phyloP scores from a whole-genome alignment of 1,140 invertebrate genomes.

The Drosophila ironensis region DNA sequence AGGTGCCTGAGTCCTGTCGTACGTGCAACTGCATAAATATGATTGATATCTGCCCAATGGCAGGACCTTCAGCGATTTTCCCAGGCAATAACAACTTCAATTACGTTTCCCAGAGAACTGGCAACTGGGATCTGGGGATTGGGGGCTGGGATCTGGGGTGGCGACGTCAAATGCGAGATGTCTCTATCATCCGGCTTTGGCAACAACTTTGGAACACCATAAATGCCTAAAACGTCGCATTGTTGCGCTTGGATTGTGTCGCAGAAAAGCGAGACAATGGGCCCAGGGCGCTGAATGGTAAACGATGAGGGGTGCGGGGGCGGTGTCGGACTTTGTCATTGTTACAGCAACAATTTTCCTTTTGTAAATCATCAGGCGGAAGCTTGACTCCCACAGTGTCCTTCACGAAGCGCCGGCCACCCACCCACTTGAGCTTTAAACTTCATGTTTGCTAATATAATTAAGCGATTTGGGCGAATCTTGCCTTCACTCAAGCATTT shows the following conservation, averaged over 20 bases:
- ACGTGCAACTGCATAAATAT: conserved; percentile 64
- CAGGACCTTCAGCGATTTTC: conserved; percentile 10
- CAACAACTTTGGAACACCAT: conserved; percentile 33
- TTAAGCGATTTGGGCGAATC: conserved; percentile 58
- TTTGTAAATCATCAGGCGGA: conserved; percentile 20
- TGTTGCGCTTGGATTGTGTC: conserved; percentile 54
- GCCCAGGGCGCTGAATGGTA: conserved; percentile 19
- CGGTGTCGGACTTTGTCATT: conserved; percentile 8
- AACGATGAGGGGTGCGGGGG: not conserved
- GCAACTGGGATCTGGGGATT: not conserved
- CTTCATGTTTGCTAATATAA: conserved; percentile 68
- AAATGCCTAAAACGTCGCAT: conserved; percentile 52
- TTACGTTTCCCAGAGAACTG: conserved; percentile 34
- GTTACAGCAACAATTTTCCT: conserved; percentile 46
- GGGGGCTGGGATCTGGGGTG: not conserved
- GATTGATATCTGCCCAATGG: conserved; percentile 53
- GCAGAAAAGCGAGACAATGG: conserved; percentile 50
- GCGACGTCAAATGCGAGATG: not conserved
- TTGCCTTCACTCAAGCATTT: conserved; percentile 45
- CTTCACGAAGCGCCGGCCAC: not conserved
- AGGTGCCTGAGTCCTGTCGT: conserved; percentile 33
- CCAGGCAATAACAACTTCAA: conserved; percentile 48
- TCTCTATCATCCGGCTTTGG: conserved; percentile 41
- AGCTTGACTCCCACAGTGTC: not conserved
- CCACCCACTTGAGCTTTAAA: conserved; percentile 25